Base-by-base conservation (phyloP, 2,797 vertebrate genomes). In the Petrocephalus sullivani region DNA sequence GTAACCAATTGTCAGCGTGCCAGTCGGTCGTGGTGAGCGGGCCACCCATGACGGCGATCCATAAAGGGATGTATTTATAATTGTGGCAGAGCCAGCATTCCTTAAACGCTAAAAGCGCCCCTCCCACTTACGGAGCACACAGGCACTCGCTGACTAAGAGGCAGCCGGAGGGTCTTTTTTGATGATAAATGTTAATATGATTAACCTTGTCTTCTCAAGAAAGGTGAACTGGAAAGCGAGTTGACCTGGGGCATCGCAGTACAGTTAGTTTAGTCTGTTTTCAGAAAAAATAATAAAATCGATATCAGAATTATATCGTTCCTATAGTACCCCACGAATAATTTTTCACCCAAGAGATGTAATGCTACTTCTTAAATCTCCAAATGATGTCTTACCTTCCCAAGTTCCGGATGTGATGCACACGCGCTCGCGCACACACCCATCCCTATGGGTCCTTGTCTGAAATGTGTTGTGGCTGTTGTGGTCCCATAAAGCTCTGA, bases 51-150 rank as follows among this genome's bases (percentile, higher is more conserved):
- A 94, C 87, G 94, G 90, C 90, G 89, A 91, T 90, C 93, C 91
- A 90, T 94, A 91, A 95, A 95, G 95, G 94, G 94, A 94, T 95
- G 93, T 95, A 95, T 95, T 96, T 95, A 94, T 95, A 95, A 96
- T 95, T 94, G 93, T 92, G 90, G 93, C 91, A 90, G 93, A 94
- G 94, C 89, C 95, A 93, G 93, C 93, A 94, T 95, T 95, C 94
- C 92, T 92, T 95, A 94, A 94, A 96, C 95, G 93, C 93, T 28
- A 23, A 61, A n/a, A 28, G 41, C 75, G 37, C 21, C 78, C 93
- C 93, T 92, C 21, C 87, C 92, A 89, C 93, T 94, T 94, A 94
- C 95, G 94, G 46, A 82, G 78, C 51, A n/a, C 12, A 51, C 53
- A 28, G 82, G 53, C 53, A 37, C 10, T 57, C 9, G 23, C 83